Evolutionary conservation across 2,888 invertebrate species (phyloP).

Genomic region (Oxytorus armatus): DNA sequence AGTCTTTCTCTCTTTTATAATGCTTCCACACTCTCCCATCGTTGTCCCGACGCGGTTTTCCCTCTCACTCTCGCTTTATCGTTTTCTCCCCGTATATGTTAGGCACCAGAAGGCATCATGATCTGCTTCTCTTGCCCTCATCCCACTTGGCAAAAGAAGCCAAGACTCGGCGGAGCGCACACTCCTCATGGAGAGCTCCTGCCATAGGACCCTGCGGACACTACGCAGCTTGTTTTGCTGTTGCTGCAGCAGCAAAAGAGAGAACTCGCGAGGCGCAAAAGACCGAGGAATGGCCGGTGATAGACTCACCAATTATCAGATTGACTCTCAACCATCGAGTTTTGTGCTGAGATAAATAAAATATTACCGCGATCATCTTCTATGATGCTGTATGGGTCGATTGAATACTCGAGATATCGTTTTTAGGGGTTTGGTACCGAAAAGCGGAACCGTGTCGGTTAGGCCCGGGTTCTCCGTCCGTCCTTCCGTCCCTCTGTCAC

Average conservation of each 20-base stretch:
- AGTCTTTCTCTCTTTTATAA: constrained; percentile 26
- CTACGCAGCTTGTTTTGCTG: neutral
- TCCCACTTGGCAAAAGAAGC: constrained; percentile 55
- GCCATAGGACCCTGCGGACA: constrained; percentile 25
- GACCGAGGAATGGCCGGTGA: constrained; percentile 60
- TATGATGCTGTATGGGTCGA: neutral
- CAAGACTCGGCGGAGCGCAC: constrained; percentile 44
- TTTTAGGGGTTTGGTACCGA: too few relatives aligned
- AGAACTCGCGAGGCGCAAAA: constrained; percentile 18
- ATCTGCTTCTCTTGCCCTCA: constrained; percentile 5
- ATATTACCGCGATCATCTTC: constrained; percentile 68
- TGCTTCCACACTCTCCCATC: constrained; percentile 15
- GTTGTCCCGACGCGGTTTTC: constrained; percentile 14
- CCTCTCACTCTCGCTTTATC: constrained; percentile 55
- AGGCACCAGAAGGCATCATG: constrained; percentile 31
- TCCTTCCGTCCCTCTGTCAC: too few relatives aligned
- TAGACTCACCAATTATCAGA: constrained; percentile 77
- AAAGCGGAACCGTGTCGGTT: too few relatives aligned
- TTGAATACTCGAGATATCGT: neutral
- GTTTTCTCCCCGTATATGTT: constrained; percentile 32
- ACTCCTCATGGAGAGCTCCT: constrained; percentile 36
- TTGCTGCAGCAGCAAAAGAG: neutral
- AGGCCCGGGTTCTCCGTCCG: too few relatives aligned
- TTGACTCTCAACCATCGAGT: constrained; percentile 70
- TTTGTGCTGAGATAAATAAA: constrained; percentile 74